Percentiles rank a stretch among this genome's conserved stretches.
Evolutionary conservation across 2,888 invertebrate species (phyloP).

Genomic region (Pammene aurita): DNA sequence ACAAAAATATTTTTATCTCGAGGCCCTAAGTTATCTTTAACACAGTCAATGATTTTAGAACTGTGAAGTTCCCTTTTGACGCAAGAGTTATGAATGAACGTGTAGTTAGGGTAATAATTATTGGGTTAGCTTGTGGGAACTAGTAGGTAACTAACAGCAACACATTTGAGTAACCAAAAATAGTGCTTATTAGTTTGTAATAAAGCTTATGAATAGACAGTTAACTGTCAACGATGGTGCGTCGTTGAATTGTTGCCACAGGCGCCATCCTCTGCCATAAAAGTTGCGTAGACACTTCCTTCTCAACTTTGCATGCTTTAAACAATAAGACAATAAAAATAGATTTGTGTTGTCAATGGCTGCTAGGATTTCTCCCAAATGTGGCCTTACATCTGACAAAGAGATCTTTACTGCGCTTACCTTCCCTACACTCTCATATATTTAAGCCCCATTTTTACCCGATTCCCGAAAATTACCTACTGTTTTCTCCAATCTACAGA

Average conservation of each 20-base stretch:
- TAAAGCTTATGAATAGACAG: too few relatives aligned
- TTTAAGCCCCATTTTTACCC: background rate
- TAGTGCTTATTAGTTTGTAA: too few relatives aligned
- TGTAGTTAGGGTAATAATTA: slow-evolving; percentile 51
- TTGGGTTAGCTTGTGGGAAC: slow-evolving; percentile 61
- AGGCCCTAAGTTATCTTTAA: slow-evolving; percentile 16
- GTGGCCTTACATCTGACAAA: background rate
- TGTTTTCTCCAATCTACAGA: too few relatives aligned
- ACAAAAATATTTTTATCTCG: slow-evolving; percentile 28
- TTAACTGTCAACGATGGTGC: too few relatives aligned
- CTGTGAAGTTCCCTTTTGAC: slow-evolving; percentile 25
- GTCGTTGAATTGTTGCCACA: slow-evolving; percentile 21
- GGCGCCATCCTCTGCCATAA: slow-evolving; percentile 56
- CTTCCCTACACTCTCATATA: background rate
- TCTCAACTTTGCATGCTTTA: slow-evolving; percentile 9
- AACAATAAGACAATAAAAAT: slow-evolving; percentile 28
- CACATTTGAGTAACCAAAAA: too few relatives aligned
- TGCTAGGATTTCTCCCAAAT: background rate
- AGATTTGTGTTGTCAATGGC: slow-evolving; percentile 4
- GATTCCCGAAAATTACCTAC: too few relatives aligned
- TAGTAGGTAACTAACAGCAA: slow-evolving; percentile 2
- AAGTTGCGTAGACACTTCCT: slow-evolving; percentile 41
- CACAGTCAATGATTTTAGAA: slow-evolving; percentile 26
- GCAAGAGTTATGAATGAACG: slow-evolving; percentile 58
- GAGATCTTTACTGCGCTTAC: background rate